Evolutionary conservation across 1,140 invertebrate species (phyloP).

Genomic region (Samia ricini): DNA sequence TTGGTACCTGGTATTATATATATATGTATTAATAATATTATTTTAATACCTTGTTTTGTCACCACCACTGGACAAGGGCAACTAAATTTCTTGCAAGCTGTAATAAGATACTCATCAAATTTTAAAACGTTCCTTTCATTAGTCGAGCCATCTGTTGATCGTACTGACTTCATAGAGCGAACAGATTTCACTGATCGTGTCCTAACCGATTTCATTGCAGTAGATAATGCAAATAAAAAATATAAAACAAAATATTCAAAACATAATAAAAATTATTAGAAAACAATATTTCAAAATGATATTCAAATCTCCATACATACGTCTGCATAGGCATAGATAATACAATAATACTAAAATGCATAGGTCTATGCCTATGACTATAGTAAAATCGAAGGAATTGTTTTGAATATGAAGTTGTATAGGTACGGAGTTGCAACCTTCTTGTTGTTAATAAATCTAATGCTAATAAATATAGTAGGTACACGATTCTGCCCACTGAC

Average conservation of each 20-base stretch:
- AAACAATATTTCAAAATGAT: not conserved
- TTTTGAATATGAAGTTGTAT: no score
- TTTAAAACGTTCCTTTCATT: conserved; percentile 3
- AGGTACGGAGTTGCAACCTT: no score
- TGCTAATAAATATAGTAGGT: no score
- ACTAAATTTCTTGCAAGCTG: conserved; percentile 28
- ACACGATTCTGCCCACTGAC: no score
- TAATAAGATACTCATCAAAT: conserved; percentile 27
- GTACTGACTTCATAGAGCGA: conserved; percentile 21
- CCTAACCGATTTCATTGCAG: conserved; percentile 5
- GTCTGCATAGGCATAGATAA: no score
- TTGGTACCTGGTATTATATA: no score
- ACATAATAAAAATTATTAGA: conserved; percentile 5
- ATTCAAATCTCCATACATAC: no score
- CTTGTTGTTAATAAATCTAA: no score
- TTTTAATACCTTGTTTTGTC: conserved; percentile 8
- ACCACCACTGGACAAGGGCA: conserved; percentile 28
- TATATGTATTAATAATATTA: not conserved
- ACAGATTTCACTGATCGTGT: conserved; percentile 18
- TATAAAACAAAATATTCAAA: not conserved
- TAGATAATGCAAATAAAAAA: not conserved
- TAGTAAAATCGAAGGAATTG: no score
- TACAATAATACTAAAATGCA: no score
- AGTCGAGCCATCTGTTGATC: not conserved
- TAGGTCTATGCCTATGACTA: no score